Percentiles rank a stretch among this genome's conserved stretches.
Evolutionary conservation across 2,888 invertebrate species (phyloP).

Genomic region (Drosophila nigricruria): DNA sequence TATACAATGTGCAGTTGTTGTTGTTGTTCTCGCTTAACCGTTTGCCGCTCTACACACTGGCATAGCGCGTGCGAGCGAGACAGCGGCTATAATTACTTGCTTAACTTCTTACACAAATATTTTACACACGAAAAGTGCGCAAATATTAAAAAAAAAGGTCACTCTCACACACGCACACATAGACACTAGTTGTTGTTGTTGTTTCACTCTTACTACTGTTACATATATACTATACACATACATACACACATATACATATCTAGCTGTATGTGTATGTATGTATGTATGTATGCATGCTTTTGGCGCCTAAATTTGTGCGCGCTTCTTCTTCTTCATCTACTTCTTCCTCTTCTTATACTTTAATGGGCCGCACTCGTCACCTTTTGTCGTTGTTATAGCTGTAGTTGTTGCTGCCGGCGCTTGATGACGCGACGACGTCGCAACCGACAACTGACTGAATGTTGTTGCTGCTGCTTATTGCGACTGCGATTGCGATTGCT

Average conservation of each 20-base stretch:
- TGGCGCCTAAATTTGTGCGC: conserved; percentile 68
- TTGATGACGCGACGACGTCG: conserved; percentile 60
- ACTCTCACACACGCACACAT: conserved; percentile 16
- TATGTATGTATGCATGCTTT: conserved; percentile 28
- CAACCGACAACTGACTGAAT: conserved; percentile 50
- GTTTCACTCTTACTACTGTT: conserved; percentile 39
- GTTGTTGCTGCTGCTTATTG: conserved; percentile 31
- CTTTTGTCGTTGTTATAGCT: conserved; percentile 50
- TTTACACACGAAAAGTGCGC: conserved; percentile 22
- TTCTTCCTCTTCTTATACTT: conserved; percentile 21
- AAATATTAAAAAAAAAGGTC: conserved; percentile 22
- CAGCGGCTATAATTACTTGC: conserved; percentile 57
- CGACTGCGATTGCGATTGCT: conserved; percentile 24
- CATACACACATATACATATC: not conserved
- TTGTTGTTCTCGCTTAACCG: conserved; percentile 27
- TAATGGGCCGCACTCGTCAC: conserved; percentile 64
- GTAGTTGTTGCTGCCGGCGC: conserved; percentile 43
- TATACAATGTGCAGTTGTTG: conserved; percentile 11
- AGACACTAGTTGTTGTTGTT: conserved; percentile 23
- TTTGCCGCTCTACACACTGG: conserved; percentile 23
- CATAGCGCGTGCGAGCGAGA: conserved; percentile 15
- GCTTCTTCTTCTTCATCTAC: conserved; percentile 19
- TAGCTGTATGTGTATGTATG: conserved; percentile 2
- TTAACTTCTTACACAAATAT: conserved; percentile 48
- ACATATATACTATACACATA: not conserved